phyloP scores from a whole-genome alignment of 1,140 invertebrate species.

The Dermatophagoides farinae region DNA sequence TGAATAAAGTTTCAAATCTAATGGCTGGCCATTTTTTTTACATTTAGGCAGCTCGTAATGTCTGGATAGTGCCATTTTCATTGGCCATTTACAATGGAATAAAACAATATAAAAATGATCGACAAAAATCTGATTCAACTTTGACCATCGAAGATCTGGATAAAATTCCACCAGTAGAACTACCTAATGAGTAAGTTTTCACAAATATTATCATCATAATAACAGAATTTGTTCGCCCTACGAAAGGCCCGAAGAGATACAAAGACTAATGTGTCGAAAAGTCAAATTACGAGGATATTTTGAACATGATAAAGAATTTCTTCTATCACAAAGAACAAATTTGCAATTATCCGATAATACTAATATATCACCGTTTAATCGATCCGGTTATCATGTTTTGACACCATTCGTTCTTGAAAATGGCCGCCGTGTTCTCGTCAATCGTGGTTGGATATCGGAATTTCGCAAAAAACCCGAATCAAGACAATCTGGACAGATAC shows the following conservation, averaged over 20 bases:
- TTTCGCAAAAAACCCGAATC: conserved; percentile 34
- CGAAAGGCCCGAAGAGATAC: background rate
- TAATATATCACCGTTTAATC: background rate
- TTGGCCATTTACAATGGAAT: too few species aligned
- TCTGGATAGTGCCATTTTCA: too few species aligned
- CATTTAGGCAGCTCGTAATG: too few species aligned
- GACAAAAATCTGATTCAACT: too few species aligned
- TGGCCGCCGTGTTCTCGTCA: conserved; percentile 46
- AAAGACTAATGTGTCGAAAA: background rate
- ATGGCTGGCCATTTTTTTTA: too few species aligned
- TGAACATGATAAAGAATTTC: background rate
- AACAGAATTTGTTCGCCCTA: too few species aligned
- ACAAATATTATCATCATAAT: too few species aligned
- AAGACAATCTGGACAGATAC: conserved; percentile 11
- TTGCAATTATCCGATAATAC: background rate
- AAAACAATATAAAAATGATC: too few species aligned
- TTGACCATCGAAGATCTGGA: too few species aligned
- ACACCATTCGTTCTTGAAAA: conserved; percentile 2
- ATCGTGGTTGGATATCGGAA: conserved; percentile 69
- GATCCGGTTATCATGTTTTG: background rate
- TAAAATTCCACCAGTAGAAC: too few species aligned
- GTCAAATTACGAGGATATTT: background rate
- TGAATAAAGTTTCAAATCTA: too few species aligned
- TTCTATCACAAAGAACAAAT: background rate
- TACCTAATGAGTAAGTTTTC: too few species aligned